Base-by-base conservation (phyloP, 1,140 invertebrate species). In the Brachionus angularis region DNA sequence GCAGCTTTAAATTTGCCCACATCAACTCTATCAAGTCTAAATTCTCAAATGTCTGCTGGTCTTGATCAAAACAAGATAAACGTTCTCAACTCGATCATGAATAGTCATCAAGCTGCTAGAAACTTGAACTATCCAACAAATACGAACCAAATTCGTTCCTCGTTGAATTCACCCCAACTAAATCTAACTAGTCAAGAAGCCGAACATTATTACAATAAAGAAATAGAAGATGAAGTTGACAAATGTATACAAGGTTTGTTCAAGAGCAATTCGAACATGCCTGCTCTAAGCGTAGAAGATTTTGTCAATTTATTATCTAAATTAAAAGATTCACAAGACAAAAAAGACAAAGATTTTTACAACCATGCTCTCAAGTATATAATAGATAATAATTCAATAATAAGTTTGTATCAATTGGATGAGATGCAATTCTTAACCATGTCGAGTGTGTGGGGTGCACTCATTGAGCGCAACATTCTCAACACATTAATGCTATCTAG, bases 231-330 rank as follows among this genome's bases (percentile, higher is more conserved):
- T 79, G 94, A 98, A 83, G 94, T 94, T 0, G 97, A 97, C 79
- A 89, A 91, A 39, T 97, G 96, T 77, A 98, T 98, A 78, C 93
- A 97, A 79, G 85, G 91, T 72, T 97, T 98, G 75, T 98, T 97
- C 82, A 97, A 67, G 25, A 58, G 96, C 82, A 92, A 95, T 83
- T 91, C 92, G 5, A 91, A 92, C 0, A 89, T 93, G 83, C 90
- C 91, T 0, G 92, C 90, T 1, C 82, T 95, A 42, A 90, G 91
- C 0, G 94, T 83, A 34, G 80, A 81, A 52, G 78, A 81, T 27
- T 79, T 83, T 21, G 75, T 83, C 1, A 91, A 94, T 49, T 93
- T 96, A 88, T 80, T 98, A 25, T 96, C 96, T 77, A 88, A 89
- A 70, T 97, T 97, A 81, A 91, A 95, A 81, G 91, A 96, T 71